phyloP scores from a whole-genome alignment of 1,140 invertebrate genomes.

The Protaetia brevitarsis region DNA sequence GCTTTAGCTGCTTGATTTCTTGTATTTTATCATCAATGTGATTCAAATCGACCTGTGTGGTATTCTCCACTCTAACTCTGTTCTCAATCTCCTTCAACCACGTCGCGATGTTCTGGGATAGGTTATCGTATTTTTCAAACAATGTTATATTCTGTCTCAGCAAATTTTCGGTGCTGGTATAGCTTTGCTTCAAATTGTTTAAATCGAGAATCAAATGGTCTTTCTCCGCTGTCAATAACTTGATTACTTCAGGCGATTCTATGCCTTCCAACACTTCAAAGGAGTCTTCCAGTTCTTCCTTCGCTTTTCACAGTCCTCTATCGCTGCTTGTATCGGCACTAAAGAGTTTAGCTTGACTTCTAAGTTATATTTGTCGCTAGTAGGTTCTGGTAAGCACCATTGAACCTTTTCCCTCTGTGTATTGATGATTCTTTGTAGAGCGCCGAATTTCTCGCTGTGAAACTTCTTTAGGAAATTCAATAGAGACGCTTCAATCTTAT shows the following conservation, averaged over 20 bases:
- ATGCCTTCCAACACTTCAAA: conserved; percentile 64
- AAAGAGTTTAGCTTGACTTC: conserved; percentile 84
- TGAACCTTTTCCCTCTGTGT: conserved; percentile 82
- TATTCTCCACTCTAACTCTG: conserved; percentile 70
- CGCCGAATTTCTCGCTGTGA: conserved; percentile 79
- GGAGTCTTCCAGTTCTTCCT: conserved; percentile 66
- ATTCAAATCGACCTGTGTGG: conserved; percentile 64
- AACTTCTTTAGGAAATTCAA: conserved; percentile 82
- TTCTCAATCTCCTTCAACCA: conserved; percentile 88
- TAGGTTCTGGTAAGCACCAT: conserved; percentile 88
- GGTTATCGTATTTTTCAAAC: conserved; percentile 77
- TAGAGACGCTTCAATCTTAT: conserved; percentile 78
- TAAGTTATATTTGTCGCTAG: conserved; percentile 87
- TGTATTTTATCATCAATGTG: conserved; percentile 70
- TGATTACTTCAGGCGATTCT: conserved; percentile 64
- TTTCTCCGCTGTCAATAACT: conserved; percentile 61
- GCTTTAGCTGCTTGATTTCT: conserved; percentile 62
- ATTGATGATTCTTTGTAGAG: conserved; percentile 73
- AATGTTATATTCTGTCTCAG: conserved; percentile 71
- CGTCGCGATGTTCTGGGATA: conserved; percentile 70
- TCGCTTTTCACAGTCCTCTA: conserved; percentile 65
- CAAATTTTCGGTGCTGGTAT: conserved; percentile 64
- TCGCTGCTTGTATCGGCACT: conserved; percentile 69
- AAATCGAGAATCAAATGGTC: conserved; percentile 66
- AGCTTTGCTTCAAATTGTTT: conserved; percentile 63